Evolutionary conservation across 2,797 vertebrate species (phyloP).

Genomic region (Ctenosaura bakeri): DNA sequence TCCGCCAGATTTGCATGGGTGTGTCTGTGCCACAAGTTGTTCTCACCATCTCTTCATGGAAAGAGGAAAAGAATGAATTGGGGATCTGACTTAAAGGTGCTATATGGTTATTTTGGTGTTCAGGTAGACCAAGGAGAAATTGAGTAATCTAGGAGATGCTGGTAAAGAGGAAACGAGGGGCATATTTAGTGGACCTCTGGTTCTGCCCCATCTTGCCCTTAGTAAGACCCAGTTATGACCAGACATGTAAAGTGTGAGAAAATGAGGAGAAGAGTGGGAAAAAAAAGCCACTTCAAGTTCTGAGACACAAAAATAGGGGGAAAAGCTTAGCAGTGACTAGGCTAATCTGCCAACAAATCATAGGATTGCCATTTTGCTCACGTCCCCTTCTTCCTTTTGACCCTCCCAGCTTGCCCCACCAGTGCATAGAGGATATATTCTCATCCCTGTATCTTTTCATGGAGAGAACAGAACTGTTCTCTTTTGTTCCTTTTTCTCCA

Average conservation of each 20-base stretch:
- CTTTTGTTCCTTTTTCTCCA: background rate
- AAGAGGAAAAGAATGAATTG: background rate
- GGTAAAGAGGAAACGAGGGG: too few relatives aligned
- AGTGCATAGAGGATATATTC: background rate
- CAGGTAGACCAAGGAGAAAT: too few relatives aligned
- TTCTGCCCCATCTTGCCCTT: background rate
- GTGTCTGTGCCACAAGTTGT: conserved; percentile 23
- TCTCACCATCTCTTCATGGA: background rate
- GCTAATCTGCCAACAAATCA: background rate
- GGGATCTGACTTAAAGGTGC: background rate
- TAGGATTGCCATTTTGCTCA: conserved; percentile 36
- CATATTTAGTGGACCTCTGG: background rate
- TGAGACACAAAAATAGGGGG: too few relatives aligned
- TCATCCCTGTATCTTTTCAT: too few relatives aligned
- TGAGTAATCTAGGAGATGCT: too few relatives aligned
- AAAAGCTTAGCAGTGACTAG: conserved; percentile 16
- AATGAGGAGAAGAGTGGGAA: too few relatives aligned
- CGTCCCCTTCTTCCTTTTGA: background rate
- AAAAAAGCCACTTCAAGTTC: too few relatives aligned
- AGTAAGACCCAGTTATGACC: background rate
- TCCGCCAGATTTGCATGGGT: conserved; percentile 16
- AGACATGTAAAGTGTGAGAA: background rate
- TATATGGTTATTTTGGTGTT: too few relatives aligned
- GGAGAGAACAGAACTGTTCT: too few relatives aligned
- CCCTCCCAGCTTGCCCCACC: too few relatives aligned